These are phyloP conservation scores for Trachelus tabidus DNA, from an alignment of 2,888 invertebrate genomes.

Conservation along the genomic window DNA sequence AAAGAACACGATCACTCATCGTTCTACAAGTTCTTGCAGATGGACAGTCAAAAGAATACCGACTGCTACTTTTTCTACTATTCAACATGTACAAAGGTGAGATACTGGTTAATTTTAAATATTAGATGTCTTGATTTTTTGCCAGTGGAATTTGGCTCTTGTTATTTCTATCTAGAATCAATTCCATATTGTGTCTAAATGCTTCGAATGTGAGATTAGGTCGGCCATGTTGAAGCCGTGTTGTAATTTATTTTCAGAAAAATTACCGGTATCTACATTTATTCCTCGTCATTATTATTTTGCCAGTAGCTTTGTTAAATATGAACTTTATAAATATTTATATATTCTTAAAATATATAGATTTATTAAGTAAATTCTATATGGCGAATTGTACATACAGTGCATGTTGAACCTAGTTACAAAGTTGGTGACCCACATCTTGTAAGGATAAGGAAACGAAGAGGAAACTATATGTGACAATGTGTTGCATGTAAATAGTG, in stretches of 20 bases:
- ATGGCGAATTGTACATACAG: too few relatives aligned
- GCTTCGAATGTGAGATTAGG: slow-evolving; percentile 47
- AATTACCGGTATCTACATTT: too few relatives aligned
- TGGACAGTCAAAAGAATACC: slow-evolving; percentile 82
- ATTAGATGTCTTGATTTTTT: slow-evolving; percentile 3
- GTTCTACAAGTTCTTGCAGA: slow-evolving; percentile 63
- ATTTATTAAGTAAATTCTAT: too few relatives aligned
- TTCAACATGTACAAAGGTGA: slow-evolving; percentile 86
- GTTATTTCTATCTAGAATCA: slow-evolving; percentile 11
- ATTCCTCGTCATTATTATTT: too few relatives aligned
- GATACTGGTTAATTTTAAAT: slow-evolving; percentile 30
- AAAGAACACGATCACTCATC: slow-evolving; percentile 64
- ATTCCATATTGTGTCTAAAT: slow-evolving; percentile 40
- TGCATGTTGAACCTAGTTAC: too few relatives aligned
- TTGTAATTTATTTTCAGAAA: slow-evolving; percentile 23
- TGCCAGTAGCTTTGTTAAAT: too few relatives aligned
- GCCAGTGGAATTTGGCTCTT: slow-evolving; percentile 3
- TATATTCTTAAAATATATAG: too few relatives aligned
- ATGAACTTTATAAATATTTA: too few relatives aligned
- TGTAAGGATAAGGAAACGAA: too few relatives aligned
- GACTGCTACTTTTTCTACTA: slow-evolving; percentile 93
- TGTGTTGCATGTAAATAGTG: too few relatives aligned
- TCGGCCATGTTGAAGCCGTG: slow-evolving; percentile 54
- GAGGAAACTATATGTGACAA: too few relatives aligned
- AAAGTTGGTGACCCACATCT: too few relatives aligned